These are phyloP conservation scores for Lamellibrachia satsuma DNA, from an alignment of 2,888 invertebrate genomes.

Conservation along the genomic window DNA sequence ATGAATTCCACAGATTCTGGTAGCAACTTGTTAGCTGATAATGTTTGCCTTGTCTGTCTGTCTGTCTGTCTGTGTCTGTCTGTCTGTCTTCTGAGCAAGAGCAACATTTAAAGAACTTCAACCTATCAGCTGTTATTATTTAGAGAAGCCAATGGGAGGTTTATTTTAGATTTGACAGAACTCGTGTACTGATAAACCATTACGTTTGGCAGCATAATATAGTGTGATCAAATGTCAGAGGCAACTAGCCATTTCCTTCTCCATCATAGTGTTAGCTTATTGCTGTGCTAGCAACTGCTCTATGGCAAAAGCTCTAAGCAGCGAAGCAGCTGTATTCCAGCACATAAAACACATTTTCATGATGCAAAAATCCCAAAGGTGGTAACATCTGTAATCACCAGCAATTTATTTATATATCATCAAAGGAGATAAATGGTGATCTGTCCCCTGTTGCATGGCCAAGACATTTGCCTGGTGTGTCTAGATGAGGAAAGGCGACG, in stretches of 20 bases:
- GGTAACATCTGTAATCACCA: background rate
- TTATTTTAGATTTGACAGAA: background rate
- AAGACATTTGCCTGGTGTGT: background rate
- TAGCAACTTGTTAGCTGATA: background rate
- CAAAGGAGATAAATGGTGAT: background rate
- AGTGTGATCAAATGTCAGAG: background rate
- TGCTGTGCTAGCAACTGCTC: background rate
- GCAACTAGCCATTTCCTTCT: background rate
- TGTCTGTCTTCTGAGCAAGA: background rate
- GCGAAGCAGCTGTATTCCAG: background rate
- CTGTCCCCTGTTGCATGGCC: background rate
- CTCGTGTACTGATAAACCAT: background rate
- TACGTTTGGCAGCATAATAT: background rate
- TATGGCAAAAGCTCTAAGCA: background rate
- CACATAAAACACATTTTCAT: background rate
- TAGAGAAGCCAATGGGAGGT: background rate
- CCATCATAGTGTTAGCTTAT: background rate
- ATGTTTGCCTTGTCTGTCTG: background rate
- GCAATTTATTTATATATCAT: conserved; percentile 8
- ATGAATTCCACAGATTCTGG: background rate
- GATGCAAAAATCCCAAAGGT: background rate
- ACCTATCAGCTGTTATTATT: background rate
- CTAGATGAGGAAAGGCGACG: background rate
- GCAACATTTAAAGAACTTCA: background rate
- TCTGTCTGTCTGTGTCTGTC: background rate